Percentiles rank a stretch among this genome's conserved stretches.
Conservation (phyloP, 2,797 vertebrate genomes). For the Streptopelia turtur region DNA sequence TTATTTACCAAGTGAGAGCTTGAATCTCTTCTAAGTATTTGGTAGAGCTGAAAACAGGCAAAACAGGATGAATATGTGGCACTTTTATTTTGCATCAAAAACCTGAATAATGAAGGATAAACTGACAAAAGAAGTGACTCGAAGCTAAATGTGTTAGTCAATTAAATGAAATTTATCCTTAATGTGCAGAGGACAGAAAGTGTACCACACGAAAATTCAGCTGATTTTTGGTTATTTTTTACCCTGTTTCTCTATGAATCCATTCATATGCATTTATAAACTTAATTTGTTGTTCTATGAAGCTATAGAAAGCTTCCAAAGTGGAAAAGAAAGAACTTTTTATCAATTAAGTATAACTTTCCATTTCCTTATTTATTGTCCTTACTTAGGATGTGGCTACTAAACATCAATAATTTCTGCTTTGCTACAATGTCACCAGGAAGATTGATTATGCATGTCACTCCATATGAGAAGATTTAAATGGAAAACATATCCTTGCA, state of each 20-base stretch:
- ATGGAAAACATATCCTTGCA: slow-evolving; percentile 88
- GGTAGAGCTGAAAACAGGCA: slow-evolving; percentile 10
- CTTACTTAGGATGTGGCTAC: slow-evolving; percentile 74
- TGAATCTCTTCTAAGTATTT: slow-evolving; percentile 40
- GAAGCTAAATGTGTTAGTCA: not conserved
- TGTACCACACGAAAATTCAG: slow-evolving; percentile 23
- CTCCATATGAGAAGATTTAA: slow-evolving; percentile 89
- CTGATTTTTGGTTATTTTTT: not conserved
- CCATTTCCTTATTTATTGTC: slow-evolving; percentile 91
- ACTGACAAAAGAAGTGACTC: not conserved
- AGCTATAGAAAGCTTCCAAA: slow-evolving; percentile 68
- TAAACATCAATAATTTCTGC: slow-evolving; percentile 89
- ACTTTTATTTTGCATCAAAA: slow-evolving; percentile 24
- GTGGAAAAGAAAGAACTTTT: slow-evolving; percentile 84
- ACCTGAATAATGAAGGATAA: slow-evolving; percentile 50
- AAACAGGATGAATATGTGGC: slow-evolving; percentile 33
- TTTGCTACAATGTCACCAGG: slow-evolving; percentile 87
- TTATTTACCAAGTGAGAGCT: slow-evolving; percentile 13
- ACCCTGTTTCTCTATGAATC: not conserved
- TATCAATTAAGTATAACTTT: slow-evolving; percentile 93
- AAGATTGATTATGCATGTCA: slow-evolving; percentile 91
- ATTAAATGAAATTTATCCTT: slow-evolving; percentile 33
- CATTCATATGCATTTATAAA: not conserved
- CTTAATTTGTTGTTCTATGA: slow-evolving; percentile 15
- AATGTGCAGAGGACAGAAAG: not conserved